phyloP scores from a whole-genome alignment of 2,888 invertebrate species.

The Nephrocerus scutellatus region DNA sequence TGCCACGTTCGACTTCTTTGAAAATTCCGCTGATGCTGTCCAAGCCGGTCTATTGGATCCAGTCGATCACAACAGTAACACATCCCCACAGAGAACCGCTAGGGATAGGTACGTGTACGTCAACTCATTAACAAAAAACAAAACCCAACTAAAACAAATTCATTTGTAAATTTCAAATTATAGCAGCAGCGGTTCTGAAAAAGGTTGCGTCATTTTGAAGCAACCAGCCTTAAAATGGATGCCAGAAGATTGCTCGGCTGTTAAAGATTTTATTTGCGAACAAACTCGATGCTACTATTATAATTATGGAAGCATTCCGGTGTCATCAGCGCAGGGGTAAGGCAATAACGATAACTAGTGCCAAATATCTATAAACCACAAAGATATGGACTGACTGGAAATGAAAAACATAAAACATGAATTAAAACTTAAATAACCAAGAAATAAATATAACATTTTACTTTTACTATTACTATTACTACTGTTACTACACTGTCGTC shows the following conservation, averaged over 20 bases:
- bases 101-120: constrained; percentile 52
- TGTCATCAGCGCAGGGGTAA: constrained; percentile 88
- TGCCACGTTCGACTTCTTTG: constrained; percentile 80
- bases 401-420: no score
- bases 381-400: no score
- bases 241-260: constrained; percentile 72
- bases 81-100: constrained; percentile 70
- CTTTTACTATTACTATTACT: constrained; percentile 15
- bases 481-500: no score
- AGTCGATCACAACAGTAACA: constrained; percentile 63
- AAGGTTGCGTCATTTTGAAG: constrained; percentile 71
- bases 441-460: constrained; percentile 19
- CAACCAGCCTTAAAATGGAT: constrained; percentile 75
- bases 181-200: constrained; percentile 56
- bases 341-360: constrained; percentile 40
- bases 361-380: no score
- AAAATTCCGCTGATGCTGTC: constrained; percentile 51
- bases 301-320: constrained; percentile 85
- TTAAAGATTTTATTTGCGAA: constrained; percentile 84
- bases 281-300: constrained; percentile 86
- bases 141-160: constrained; percentile 6
- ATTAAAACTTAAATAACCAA: constrained; percentile 17
- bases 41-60: constrained; percentile 49
- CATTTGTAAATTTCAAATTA: constrained; percentile 27
- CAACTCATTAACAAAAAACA: no score